Base-by-base conservation (phyloP, 30 jellyfish, hydroid and myxozoan genomes). In the Aurelia sp. region DNA sequence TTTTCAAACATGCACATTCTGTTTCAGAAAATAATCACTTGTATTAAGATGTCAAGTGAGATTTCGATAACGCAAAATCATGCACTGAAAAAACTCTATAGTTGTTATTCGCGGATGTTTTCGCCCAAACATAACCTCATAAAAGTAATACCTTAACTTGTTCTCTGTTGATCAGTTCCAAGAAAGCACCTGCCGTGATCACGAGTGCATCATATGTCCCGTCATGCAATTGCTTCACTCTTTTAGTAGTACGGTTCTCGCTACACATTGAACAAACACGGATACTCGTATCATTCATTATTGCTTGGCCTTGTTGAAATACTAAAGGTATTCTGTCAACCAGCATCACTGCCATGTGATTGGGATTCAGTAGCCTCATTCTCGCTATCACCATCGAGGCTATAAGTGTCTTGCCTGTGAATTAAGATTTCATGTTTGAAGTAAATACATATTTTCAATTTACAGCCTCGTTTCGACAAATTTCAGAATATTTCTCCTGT, bases 271-370 rank as follows among this genome's bases (percentile, higher is more conserved):
- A 27, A 48, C 85, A 78, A 27, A 91, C 97, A 38, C 89, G 88
- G 9, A 91, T 85, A 33, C 85, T 88, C 11, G 97, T 91, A 47
- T 91, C 97, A 21, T 13, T 65, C 68, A 31, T 74, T 3, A 91
- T 76, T 17, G 96, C 86, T 20, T 79, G 91, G 51, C 96, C 96
- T 65, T 91, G 97, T 58, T 91, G 97, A 47, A 84, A 84, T 1
- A 91, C 97, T 8, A 91, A 80, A 10, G 97, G 97, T 4, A 91
- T 91, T 21, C 96, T 57, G 59, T 91, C 97, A 15, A 91, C 97
- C 9, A 91, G 67, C 97, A 91, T 85, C 67, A 91, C 66, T 8
- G 90, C 96, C 92, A 85, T 84, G 68, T 79, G 81, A 21, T 76
- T 47, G 30, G 97, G 97, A 64, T 91, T 84, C 51, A 84, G 18